Base-by-base conservation (phyloP, 2,888 invertebrate genomes). In the Ectobius pallidus region DNA sequence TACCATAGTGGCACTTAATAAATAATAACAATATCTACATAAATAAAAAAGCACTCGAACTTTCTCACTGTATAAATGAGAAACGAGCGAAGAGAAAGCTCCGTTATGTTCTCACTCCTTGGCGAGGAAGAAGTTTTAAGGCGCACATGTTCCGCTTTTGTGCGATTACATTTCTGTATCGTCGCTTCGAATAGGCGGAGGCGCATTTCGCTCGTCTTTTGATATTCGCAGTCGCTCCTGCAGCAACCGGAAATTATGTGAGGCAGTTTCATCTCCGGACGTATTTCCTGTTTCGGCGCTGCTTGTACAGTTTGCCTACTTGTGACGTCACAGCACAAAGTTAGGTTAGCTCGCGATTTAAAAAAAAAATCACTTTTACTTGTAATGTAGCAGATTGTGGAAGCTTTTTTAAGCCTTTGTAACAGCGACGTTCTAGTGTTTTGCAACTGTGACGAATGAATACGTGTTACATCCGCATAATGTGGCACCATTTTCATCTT, bases 261-360 rank as follows among this genome's bases (percentile, higher is more conserved):
- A 74, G 74, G 62, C 69, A 72, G 74, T 74, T 74, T 74, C 74
- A 74, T 74, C 74, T 74, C 74, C 74, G 74, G 72, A 70, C 74
- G 74, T 74, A 74, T 74, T 74, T 74, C 74, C 74, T 74, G 74
- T 74, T 74, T 74, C 72, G 74, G 72, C 63, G 62, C 74, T 69
- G 65, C 70, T 52, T 63, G 34, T 49, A 58, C 63, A 65, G 65
- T 65, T 65, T 30, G 65, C 65, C 65, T 65, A 65, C 65, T 65
- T 65, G 65, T 65, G 65, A 65, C 65, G 65, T 65, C 65, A 65
- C 44, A 4, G 65, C 30, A 42, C 22, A 65, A 46, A 65, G 65
- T 65, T 65, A 46, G 22, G 65, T 65, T 46, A 42, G 16, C 65
- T 46, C 65, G 6, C 65, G 27, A 30, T 32, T 9, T 9, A 46